Percentiles rank a stretch among this genome's conserved stretches.
These are phyloP conservation scores for Dendrocincla fuliginosa DNA, from an alignment of 2,797 vertebrate genomes.

Conservation along the genomic window DNA sequence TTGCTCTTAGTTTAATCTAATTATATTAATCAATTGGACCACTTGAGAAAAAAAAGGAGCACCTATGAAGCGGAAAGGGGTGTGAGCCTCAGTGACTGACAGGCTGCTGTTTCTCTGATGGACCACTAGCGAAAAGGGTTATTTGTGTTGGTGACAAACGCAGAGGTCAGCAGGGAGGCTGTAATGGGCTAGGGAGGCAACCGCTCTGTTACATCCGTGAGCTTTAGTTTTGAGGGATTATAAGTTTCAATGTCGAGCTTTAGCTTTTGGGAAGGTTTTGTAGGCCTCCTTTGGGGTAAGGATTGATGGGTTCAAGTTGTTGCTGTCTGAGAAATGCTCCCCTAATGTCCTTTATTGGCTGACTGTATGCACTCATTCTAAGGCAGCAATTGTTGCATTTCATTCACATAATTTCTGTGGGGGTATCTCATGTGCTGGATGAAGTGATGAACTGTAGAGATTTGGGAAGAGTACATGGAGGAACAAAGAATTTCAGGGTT, in stretches of 20 bases:
- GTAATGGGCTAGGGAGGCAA: not conserved
- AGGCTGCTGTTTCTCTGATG: not conserved
- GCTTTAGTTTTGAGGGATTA: not conserved
- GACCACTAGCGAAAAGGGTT: not conserved
- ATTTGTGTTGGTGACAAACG: constrained; percentile 11
- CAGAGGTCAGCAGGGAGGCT: not conserved
- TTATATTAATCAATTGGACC: constrained; percentile 33
- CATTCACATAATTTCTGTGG: not conserved
- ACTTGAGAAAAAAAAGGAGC: not conserved
- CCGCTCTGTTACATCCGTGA: not conserved
- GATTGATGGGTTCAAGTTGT: not conserved
- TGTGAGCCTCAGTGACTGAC: not conserved
- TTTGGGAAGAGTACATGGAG: not conserved
- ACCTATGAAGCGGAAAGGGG: not conserved
- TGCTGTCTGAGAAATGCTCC: not conserved
- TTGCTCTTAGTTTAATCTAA: constrained; percentile 53
- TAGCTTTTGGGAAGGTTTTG: not conserved
- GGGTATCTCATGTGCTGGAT: not conserved
- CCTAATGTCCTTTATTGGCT: not conserved
- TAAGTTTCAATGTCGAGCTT: not conserved
- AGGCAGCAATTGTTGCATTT: not conserved
- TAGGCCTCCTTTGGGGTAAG: not conserved
- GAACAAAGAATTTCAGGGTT: not conserved
- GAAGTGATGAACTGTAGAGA: not conserved
- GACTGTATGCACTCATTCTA: not conserved